Percentiles rank a stretch among this genome's conserved stretches.
Conservation (phyloP, 35 echinoderm and acorn worm genomes). For the Nesometra sesokonis region DNA sequence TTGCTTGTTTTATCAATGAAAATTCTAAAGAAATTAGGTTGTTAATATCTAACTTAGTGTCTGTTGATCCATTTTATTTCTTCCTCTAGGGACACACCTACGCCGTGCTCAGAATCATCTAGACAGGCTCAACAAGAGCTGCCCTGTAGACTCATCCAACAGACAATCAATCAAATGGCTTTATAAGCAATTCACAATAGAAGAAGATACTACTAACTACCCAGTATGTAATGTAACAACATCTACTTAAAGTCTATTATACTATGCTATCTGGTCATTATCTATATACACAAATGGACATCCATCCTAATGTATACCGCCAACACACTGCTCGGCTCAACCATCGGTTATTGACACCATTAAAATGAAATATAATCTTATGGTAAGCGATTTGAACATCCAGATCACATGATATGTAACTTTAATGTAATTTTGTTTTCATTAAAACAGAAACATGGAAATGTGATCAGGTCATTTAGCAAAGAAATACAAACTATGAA, state of each 20-base stretch:
- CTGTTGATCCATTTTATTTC: too few species aligned
- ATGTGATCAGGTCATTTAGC: too few species aligned
- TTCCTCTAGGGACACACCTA: too few species aligned
- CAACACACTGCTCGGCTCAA: background rate
- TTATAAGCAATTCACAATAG: background rate
- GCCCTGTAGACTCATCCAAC: background rate
- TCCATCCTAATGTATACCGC: background rate
- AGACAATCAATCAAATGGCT: background rate
- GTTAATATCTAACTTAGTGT: too few species aligned
- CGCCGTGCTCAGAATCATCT: background rate
- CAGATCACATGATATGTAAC: background rate
- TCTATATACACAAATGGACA: background rate
- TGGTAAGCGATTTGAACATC: background rate
- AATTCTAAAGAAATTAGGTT: too few species aligned
- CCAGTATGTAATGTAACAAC: background rate
- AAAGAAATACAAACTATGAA: too few species aligned
- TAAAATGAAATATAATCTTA: background rate
- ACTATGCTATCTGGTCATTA: background rate
- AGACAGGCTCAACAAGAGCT: background rate
- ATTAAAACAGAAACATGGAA: too few species aligned
- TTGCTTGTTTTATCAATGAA: too few species aligned
- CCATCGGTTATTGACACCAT: background rate
- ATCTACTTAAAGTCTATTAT: background rate
- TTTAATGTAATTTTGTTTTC: background rate
- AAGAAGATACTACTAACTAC: background rate